Base-by-base conservation (phyloP, 2,888 invertebrate genomes). In the Imbricaverruca yamaguchii region DNA sequence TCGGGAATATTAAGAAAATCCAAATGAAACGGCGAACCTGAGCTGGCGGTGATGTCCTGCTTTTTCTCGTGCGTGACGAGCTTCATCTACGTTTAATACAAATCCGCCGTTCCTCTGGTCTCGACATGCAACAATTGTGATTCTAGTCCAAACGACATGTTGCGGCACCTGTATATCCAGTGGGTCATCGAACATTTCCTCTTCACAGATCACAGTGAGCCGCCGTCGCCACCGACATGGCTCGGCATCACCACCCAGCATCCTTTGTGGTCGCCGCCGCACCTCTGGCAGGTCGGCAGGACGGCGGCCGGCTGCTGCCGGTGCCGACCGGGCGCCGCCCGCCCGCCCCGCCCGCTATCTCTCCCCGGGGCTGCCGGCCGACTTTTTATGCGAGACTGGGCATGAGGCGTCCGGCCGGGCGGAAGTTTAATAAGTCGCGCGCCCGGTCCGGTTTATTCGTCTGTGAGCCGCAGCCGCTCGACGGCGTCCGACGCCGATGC, bases 391-490 rank as follows among this genome's bases (percentile, higher is more conserved):
- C 74, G 53, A 74, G 74, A 74, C 74, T 74, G 74, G 74, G 74
- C 74, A 74, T 74, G 74, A 74, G 74, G 53, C 53, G 74, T 7
- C 55, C 74, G 74, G 55, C 74, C 18, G 74, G 21, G 74, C 74
- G 74, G 74, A 74, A 74, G 74, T 74, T 74, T 74, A 74, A 74
- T 74, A 74, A 74, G 74, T 74, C 53, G 74, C 74, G 55, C 74
- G 15, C n/a, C n/a, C 18, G 74, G 55, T 55, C 53, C 74, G 74
- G 74, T 74, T 74, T 74, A 74, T 74, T 74, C 74, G 74, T 7
- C 53, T 74, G 74, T 55, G 74, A 74, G 74, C 74, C 67, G 69
- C 39, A 39, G 12, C 23, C 13, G 69, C 39, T 69, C 39, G 69
- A 13, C 13, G 15, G 69, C 69, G 2, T 11, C 23, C 69, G 25